Base-by-base conservation (phyloP, 1,140 invertebrate genomes). In the Orchesella cincta region DNA sequence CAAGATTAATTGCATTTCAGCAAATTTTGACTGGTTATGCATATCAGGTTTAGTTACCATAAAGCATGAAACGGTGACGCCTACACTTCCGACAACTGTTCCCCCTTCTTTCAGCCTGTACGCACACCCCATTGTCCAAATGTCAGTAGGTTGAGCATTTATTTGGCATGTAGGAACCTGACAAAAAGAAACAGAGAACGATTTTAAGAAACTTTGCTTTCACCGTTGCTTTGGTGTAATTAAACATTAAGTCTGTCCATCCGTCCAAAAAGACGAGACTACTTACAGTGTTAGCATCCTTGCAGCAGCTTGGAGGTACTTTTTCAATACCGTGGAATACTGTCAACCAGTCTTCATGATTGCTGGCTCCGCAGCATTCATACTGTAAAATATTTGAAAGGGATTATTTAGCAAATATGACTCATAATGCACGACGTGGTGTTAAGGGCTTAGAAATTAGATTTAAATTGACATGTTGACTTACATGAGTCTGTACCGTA, bases 361-460 rank as follows among this genome's bases (percentile, higher is more conserved):
- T 88, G 71, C 88, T 88, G 1, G 95, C 91, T 23, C 94, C 94
- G 83, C 94, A 96, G 85, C 94, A 96, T 82, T 93, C 89, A 51
- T 95, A 87, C 85, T 93, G 86, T 14, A 89, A 85, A 71, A 52
- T 74, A 80, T 80, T 23, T 51, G 34, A 28, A 71, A 34, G 26
- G 12, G 12, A 34, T 71, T 29, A 3, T 67, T 71, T 51, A 70
- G 57, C 29, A 28, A 39, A 33, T n/a, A n/a, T n/a, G n/a, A n/a
- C n/a, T n/a, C n/a, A n/a, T n/a, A n/a, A n/a, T n/a, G n/a, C n/a
- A n/a, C n/a, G n/a, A n/a, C n/a, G n/a, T n/a, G n/a, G n/a, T n/a
- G n/a, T n/a, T n/a, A n/a, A n/a, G n/a, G n/a, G n/a, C n/a, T n/a
- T 36, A 71, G 8, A 74, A 28, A 76, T 76, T 31, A 78, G 26